phyloP scores from a whole-genome alignment of 2,797 vertebrate species.

The Channa striata region DNA sequence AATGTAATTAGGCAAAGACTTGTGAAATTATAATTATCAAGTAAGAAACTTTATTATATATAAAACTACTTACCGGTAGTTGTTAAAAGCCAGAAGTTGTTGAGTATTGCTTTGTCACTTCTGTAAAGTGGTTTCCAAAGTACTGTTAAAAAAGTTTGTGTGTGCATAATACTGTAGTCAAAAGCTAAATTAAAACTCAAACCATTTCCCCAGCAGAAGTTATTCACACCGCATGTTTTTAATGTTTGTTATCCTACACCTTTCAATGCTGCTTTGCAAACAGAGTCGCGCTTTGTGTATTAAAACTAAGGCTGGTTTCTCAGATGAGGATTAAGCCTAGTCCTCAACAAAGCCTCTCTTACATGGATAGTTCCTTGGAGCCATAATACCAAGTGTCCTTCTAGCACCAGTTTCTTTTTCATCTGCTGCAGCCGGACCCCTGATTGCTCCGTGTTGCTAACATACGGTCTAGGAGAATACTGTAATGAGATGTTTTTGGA shows the following conservation, averaged over 20 bases:
- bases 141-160: neutral
- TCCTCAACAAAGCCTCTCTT: neutral
- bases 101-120: neutral
- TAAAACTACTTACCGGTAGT: neutral
- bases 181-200: neutral
- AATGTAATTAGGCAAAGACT: neutral
- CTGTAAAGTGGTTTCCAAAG: neutral
- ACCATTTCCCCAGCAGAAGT: neutral
- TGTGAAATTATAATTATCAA: neutral
- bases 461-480: neutral
- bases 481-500: constrained; percentile 8
- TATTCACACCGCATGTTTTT: neutral
- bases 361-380: neutral
- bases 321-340: constrained; percentile 15
- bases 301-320: constrained; percentile 20
- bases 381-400: neutral
- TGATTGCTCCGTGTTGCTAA: neutral
- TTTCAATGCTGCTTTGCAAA: neutral
- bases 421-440: too few species aligned
- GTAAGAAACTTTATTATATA: too few species aligned
- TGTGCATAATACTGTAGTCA: neutral
- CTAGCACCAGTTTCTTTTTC: too few species aligned
- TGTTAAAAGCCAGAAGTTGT: neutral
- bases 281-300: constrained; percentile 22
- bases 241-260: neutral